A percentile compares a stretch with the other conserved stretches of the same genome.
phyloP scores from a whole-genome alignment of 2,113 vertebrate species.

The Dendropsophus ebraccatus region DNA sequence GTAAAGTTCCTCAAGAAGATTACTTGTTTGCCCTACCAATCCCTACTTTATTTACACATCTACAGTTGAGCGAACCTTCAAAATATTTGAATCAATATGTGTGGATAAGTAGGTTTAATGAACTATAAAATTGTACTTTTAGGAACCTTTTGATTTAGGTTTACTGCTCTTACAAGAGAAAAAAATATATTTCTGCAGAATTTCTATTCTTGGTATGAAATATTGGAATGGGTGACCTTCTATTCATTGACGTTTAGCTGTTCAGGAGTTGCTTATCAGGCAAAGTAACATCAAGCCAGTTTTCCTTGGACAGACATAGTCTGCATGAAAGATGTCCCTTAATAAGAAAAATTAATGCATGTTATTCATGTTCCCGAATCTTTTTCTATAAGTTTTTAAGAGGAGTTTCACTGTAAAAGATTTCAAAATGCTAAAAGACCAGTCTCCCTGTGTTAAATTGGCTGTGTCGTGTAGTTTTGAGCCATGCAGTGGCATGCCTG shows the following conservation, averaged over 20 bases:
- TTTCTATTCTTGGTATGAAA: not conserved
- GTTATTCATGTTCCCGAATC: conserved; percentile 8
- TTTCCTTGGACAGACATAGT: conserved; percentile 17
- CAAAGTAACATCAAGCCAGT: not conserved
- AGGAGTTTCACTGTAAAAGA: conserved; percentile 31
- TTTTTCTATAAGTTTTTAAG: conserved; percentile 24
- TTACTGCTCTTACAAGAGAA: not conserved
- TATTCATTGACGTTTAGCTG: not conserved
- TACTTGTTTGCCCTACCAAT: not conserved
- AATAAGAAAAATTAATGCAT: conserved; percentile 34
- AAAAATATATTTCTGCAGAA: not conserved
- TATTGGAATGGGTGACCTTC: not conserved
- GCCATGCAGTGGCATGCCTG: conserved; percentile 35
- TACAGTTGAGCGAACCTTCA: not conserved
- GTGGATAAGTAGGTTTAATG: not conserved
- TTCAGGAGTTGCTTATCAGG: not conserved
- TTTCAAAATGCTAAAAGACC: conserved; percentile 36
- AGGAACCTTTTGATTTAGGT: not conserved
- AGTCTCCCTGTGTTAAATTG: conserved; percentile 49
- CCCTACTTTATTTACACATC: not conserved
- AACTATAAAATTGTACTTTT: not conserved
- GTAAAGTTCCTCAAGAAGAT: not conserved
- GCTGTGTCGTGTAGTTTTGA: conserved; percentile 47
- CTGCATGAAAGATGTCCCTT: conserved; percentile 12
- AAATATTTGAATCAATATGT: not conserved